Conservation (phyloP, 2,888 invertebrate genomes). For the Shargacucullia verbasci region DNA sequence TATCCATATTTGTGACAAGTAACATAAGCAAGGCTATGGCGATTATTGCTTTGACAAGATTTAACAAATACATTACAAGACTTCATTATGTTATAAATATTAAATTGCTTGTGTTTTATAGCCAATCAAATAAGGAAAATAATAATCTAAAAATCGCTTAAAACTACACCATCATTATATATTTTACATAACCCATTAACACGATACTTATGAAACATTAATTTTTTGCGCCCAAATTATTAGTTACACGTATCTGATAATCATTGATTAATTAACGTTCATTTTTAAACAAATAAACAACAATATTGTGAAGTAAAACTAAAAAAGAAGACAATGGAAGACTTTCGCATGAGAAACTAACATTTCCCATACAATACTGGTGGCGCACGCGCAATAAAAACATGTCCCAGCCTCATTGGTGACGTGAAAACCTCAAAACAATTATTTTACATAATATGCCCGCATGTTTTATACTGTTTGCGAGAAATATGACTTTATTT, state of each 20-base stretch:
- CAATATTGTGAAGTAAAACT: conserved; percentile 57
- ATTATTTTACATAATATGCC: conserved; percentile 79
- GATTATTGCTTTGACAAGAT: background rate
- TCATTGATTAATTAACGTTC: conserved; percentile 33
- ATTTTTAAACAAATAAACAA: conserved; percentile 49
- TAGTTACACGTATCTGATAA: conserved; percentile 15
- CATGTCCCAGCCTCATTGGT: conserved; percentile 70
- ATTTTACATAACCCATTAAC: conserved; percentile 15
- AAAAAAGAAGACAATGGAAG: conserved; percentile 67
- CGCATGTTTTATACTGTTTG: conserved; percentile 67
- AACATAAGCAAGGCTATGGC: conserved; percentile 7
- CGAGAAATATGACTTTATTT: conserved; percentile 37
- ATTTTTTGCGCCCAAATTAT: conserved; percentile 3
- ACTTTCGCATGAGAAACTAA: conserved; percentile 86
- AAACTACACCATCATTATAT: conserved; percentile 4
- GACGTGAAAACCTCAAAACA: conserved; percentile 79
- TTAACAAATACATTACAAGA: no score
- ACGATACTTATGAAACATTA: conserved; percentile 16
- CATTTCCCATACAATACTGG: conserved; percentile 81
- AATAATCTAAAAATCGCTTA: conserved; percentile 11
- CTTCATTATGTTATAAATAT: no score
- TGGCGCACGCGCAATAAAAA: conserved; percentile 75
- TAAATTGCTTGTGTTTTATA: background rate
- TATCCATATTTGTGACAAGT: conserved; percentile 43
- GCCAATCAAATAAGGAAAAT: conserved; percentile 3